These are phyloP conservation scores for Spheniscus mendiculus DNA, from an alignment of 2,113 vertebrate species.

Conservation along the genomic window DNA sequence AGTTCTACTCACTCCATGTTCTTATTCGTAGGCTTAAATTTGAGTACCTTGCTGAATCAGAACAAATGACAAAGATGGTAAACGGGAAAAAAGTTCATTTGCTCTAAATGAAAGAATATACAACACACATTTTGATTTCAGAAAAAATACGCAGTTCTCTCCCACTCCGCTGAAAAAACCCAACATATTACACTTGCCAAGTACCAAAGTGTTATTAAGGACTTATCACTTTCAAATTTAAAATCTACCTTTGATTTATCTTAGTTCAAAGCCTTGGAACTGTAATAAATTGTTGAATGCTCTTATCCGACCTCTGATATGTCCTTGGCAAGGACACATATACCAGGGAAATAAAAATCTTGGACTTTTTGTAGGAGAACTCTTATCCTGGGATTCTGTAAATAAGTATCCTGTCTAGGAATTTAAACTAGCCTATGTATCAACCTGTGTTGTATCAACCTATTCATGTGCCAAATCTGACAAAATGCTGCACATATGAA, in stretches of 20 bases:
- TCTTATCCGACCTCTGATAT: neutral
- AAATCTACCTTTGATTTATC: slow-evolving; percentile 5
- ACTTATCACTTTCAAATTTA: neutral
- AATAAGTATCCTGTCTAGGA: neutral
- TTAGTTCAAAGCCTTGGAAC: neutral
- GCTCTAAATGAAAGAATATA: neutral
- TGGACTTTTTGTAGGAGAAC: neutral
- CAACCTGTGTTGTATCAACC: neutral
- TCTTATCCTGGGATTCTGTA: neutral
- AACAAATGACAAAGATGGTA: neutral
- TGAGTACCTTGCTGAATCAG: neutral
- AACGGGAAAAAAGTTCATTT: neutral
- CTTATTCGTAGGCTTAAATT: neutral
- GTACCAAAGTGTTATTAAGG: neutral
- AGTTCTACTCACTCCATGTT: neutral
- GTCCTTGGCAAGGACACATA: neutral
- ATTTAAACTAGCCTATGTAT: neutral
- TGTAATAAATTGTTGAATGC: slow-evolving; percentile 22
- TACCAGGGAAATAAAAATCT: neutral
- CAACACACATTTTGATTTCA: neutral
- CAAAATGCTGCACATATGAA: neutral
- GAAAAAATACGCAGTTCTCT: neutral
- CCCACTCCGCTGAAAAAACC: neutral
- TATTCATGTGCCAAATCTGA: neutral
- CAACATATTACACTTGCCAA: neutral